These are phyloP conservation scores for Phragmatobia fuliginosa DNA, from an alignment of 2,888 invertebrate genomes.

Conservation along the genomic window DNA sequence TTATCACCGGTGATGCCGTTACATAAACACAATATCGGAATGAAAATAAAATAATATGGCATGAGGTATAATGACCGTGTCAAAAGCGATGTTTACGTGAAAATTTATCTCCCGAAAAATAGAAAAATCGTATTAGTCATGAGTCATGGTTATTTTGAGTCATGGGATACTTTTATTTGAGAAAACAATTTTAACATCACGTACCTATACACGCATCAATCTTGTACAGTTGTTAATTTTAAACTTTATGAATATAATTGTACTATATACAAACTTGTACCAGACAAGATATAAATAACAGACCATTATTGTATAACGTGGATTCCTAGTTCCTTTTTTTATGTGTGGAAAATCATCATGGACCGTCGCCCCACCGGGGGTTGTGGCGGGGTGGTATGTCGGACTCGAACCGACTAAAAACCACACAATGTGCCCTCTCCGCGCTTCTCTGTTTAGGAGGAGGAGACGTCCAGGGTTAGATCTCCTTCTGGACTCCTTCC, in stretches of 20 bases:
- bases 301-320: no score
- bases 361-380: no score
- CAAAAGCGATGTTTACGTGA: constrained; percentile 34
- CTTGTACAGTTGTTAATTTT: not conserved
- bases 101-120: constrained; percentile 31
- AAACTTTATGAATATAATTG: not conserved
- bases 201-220: constrained; percentile 43
- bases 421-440: no score
- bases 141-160: constrained; percentile 41
- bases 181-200: constrained; percentile 53
- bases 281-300: not conserved
- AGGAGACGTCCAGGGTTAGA: no score
- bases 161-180: constrained; percentile 37
- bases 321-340: not conserved
- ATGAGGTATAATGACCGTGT: constrained; percentile 27
- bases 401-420: no score
- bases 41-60: constrained; percentile 30
- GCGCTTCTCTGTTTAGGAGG: no score
- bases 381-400: no score
- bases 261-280: not conserved
- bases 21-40: constrained; percentile 20
- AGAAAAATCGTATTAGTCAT: constrained; percentile 45
- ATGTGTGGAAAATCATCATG: no score
- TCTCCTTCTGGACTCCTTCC: no score
- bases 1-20: constrained; percentile 16